Evolutionary conservation across 2,113 vertebrate genomes (phyloP).

Genomic region (Rhinopomastus cyanomelas): DNA sequence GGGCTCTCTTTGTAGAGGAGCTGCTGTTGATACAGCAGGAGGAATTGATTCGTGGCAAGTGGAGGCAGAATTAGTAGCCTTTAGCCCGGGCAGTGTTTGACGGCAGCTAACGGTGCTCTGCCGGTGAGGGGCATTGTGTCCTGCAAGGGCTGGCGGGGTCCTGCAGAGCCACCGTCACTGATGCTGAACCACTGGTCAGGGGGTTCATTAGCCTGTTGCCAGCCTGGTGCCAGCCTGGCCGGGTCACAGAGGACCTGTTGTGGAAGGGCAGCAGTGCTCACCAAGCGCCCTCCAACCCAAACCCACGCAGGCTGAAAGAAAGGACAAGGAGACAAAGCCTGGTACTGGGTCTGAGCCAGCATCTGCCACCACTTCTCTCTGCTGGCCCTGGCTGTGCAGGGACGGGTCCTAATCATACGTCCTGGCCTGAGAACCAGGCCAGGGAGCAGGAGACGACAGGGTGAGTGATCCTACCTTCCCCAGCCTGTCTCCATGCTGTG

Average conservation of each 20-base stretch:
- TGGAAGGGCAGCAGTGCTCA: background rate
- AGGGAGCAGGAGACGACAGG: too few relatives aligned
- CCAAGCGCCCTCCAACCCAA: background rate
- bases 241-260: background rate
- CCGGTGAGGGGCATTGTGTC: background rate
- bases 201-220: background rate
- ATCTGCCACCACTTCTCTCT: background rate
- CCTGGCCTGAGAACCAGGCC: background rate
- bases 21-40: constrained; percentile 67
- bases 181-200: constrained; percentile 29
- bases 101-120: constrained; percentile 74
- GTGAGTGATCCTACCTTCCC: too few relatives aligned
- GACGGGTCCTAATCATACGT: too few relatives aligned
- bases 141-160: background rate
- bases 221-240: background rate
- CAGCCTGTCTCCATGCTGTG: background rate
- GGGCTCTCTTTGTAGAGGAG: constrained; percentile 66
- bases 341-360: rapidly evolving
- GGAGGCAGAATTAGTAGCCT: constrained; percentile 74
- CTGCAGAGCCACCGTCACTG: background rate
- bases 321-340: background rate
- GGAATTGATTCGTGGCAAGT: constrained; percentile 73
- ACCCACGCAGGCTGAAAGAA: background rate
- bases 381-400: rapidly evolving
- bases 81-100: constrained; percentile 74